These are phyloP conservation scores for Gobius niger DNA, from an alignment of 2,113 vertebrate genomes.

Conservation along the genomic window DNA sequence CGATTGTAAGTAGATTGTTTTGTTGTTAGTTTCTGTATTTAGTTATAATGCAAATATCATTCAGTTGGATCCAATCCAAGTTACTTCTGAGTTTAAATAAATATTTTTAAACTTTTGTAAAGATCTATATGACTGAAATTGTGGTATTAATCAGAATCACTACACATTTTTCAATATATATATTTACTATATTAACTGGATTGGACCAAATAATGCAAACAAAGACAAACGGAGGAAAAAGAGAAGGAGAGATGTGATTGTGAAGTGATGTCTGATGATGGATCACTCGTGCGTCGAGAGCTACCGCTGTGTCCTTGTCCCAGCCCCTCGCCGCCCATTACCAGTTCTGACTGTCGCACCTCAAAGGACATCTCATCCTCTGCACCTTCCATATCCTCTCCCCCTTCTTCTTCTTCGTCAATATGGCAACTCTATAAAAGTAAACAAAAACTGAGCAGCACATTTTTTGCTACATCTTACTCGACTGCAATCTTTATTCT, in stretches of 20 bases:
- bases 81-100: not conserved
- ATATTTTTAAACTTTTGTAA: not conserved
- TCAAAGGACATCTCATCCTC: conserved; percentile 87
- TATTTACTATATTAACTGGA: too few species aligned
- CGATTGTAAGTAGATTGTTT: not conserved
- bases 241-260: conserved; percentile 44
- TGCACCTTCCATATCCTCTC: conserved; percentile 74
- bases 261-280: conserved; percentile 69
- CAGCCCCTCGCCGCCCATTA: conserved; percentile 78
- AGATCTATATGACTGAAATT: not conserved
- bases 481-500: not conserved
- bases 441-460: not conserved
- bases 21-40: conserved; percentile 24
- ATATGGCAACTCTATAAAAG: conserved; percentile 86
- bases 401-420: conserved; percentile 83
- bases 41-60: conserved; percentile 26
- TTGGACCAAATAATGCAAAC: conserved; percentile 27
- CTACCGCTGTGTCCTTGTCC: conserved; percentile 80
- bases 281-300: conserved; percentile 74
- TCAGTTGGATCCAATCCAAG: conserved; percentile 56
- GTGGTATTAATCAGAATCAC: not conserved
- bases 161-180: too few species aligned
- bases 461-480: not conserved
- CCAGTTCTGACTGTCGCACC: conserved; percentile 84
- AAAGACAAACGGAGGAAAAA: conserved; percentile 19